Percentiles rank a stretch among this genome's conserved stretches.
Conservation (phyloP, 2,797 vertebrate species). For the Sebastiscus albofasciatus region DNA sequence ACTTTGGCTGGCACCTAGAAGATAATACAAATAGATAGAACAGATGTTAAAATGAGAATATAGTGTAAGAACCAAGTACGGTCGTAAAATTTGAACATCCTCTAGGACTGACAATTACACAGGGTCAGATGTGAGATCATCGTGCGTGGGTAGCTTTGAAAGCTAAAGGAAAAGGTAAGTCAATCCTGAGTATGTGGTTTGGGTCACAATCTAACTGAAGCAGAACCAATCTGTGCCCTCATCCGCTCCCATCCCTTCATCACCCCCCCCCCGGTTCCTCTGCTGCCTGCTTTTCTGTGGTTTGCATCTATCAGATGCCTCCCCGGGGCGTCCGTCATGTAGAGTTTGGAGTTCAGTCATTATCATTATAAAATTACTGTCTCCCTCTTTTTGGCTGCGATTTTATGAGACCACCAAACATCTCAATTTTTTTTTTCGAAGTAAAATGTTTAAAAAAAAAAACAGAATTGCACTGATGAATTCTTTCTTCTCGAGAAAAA, state of each 20-base stretch:
- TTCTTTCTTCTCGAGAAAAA: conserved; percentile 73
- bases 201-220: conserved; percentile 48
- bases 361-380: conserved; percentile 78
- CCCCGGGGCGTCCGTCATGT: conserved; percentile 64
- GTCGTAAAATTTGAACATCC: background rate
- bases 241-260: conserved; percentile 60
- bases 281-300: conserved; percentile 58
- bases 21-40: conserved; percentile 52
- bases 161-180: conserved; percentile 34
- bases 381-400: conserved; percentile 66
- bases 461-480: conserved; percentile 53
- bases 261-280: conserved; percentile 16
- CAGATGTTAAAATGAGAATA: background rate
- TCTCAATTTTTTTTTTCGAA: conserved; percentile 36
- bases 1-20: conserved; percentile 88
- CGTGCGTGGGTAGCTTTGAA: background rate
- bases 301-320: conserved; percentile 70
- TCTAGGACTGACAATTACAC: conserved; percentile 54
- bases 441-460: conserved; percentile 36
- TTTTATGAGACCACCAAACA: conserved; percentile 79
- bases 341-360: conserved; percentile 71
- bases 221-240: conserved; percentile 51
- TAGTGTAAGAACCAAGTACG: background rate
- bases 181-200: conserved; percentile 44
- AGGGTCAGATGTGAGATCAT: conserved; percentile 48